phyloP scores from a whole-genome alignment of 2,113 vertebrate species.

The Mohoua ochrocephala region DNA sequence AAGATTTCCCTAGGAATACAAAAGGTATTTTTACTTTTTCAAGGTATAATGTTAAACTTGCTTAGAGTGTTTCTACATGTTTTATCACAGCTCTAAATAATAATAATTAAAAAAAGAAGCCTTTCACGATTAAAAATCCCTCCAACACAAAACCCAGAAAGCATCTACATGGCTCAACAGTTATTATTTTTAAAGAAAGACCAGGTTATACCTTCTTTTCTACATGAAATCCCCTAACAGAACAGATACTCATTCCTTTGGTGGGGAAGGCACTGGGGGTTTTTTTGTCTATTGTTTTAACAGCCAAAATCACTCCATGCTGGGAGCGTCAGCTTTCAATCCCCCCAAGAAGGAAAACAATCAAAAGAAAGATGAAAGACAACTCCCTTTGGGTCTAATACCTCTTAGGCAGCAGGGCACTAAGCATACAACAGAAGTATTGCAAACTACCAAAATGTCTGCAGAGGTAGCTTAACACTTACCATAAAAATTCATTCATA shows the following conservation, averaged over 20 bases:
- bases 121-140: neutral
- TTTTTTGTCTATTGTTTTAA: neutral
- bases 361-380: neutral
- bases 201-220: neutral
- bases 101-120: neutral
- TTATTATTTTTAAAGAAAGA: neutral
- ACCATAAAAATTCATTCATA: neutral
- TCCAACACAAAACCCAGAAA: neutral
- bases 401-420: neutral
- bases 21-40: neutral
- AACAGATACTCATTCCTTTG: neutral
- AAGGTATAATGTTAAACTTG: neutral
- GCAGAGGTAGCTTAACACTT: neutral
- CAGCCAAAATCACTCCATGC: neutral
- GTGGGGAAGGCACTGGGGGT: rapidly evolving
- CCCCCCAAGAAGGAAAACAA: neutral
- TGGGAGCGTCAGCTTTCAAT: neutral
- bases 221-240: neutral
- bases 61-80: neutral
- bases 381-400: neutral
- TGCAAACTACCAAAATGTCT: neutral
- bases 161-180: neutral
- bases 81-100: neutral
- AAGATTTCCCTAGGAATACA: constrained; percentile 85
- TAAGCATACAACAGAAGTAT: neutral